Base-by-base conservation (phyloP, 2,888 invertebrate species). In the Julus scanicus region DNA sequence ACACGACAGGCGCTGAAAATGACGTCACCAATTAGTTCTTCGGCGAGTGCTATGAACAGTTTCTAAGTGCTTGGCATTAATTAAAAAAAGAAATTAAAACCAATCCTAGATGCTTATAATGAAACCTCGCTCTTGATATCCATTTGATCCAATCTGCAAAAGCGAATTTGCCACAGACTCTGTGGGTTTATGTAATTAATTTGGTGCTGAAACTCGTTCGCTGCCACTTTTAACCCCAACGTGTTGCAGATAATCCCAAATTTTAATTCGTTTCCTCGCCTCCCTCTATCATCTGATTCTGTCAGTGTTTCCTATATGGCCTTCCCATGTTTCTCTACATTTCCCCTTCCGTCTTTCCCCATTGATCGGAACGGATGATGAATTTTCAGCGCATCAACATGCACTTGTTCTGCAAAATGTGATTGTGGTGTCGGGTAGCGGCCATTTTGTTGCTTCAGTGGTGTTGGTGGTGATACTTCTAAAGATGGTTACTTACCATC, bases 81-180 rank as follows among this genome's bases (percentile, higher is more conserved):
- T 63, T 63, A 6, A n/a, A 17, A n/a, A 63, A 44, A 44, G 44
- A 63, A 63, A 63, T 63, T 63, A 63, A 29, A 63, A 63, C 63
- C 63, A n/a, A 63, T 63, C 17, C 44, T 63, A 17, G 63, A 63
- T n/a, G n/a, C 17, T n/a, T n/a, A n/a, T 63, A 63, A 63, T 63
- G 63, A 63, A 17, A 4, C n/a, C 1, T 6, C 17, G 63, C 6
- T 5, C n/a, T 17, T n/a, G 6, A n/a, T 17, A n/a, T n/a, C 63
- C 63, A n/a, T 63, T 63, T 63, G 63, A 63, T 63, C 63, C 63
- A n/a, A 63, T 63, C n/a, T n/a, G n/a, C 29, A 17, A n/a, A n/a
- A 63, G 63, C 63, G n/a, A 63, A 63, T 63, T 63, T n/a, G 63
- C 63, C 63, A 63, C 63, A n/a, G 63, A 63, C 63, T 63, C 63